Percentiles rank a stretch among this genome's conserved stretches.
Conservation (phyloP, 2,113 vertebrate genomes). For the Oenanthe melanoleuca region DNA sequence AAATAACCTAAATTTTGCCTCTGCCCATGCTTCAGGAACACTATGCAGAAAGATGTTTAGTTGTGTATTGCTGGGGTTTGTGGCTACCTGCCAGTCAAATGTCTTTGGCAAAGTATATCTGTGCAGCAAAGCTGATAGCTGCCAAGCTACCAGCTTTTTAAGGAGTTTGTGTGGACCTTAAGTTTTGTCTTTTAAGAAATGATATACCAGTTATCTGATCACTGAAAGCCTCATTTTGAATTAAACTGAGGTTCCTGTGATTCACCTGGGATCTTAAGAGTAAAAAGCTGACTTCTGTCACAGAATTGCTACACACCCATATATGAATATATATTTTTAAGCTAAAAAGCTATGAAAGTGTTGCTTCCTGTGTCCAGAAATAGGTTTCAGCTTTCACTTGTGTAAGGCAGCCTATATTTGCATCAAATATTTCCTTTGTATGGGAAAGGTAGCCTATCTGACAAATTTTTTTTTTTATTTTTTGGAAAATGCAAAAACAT, state of each 20-base stretch:
- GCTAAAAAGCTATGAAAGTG: neutral
- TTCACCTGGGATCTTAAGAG: neutral
- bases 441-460: neutral
- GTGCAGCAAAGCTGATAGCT: neutral
- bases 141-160: neutral
- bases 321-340: neutral
- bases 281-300: neutral
- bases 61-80: neutral
- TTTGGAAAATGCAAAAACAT: neutral
- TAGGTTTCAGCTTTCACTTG: neutral
- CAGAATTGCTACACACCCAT: neutral
- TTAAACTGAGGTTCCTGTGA: neutral
- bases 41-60: neutral
- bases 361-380: neutral
- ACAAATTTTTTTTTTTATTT: neutral
- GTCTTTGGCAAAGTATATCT: neutral
- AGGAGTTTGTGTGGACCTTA: neutral
- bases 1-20: neutral
- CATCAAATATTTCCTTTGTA: neutral
- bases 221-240: neutral
- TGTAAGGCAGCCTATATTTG: neutral
- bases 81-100: neutral
- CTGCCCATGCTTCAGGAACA: neutral
- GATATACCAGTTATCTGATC: neutral
- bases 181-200: neutral